These are phyloP conservation scores for Drosophila takahashii DNA, from an alignment of 1,140 invertebrate species.

Conservation along the genomic window DNA sequence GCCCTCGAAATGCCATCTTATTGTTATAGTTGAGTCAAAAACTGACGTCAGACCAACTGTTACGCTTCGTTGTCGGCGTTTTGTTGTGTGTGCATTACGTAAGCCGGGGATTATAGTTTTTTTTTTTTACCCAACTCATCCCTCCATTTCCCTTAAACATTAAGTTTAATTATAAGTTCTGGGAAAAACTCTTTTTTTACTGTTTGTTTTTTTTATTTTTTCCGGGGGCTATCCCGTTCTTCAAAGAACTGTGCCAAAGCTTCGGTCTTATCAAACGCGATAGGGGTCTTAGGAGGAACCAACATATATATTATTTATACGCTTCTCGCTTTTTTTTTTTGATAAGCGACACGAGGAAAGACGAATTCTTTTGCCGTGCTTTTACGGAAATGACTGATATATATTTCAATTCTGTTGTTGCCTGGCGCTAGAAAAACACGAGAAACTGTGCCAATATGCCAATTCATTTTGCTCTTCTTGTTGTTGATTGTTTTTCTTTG, in stretches of 20 bases:
- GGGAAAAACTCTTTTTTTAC: constrained; percentile 18
- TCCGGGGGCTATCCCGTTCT: constrained; percentile 23
- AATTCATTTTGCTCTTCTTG: constrained; percentile 31
- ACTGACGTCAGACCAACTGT: constrained; percentile 73
- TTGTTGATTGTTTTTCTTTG: constrained; percentile 3
- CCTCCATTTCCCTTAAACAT: background rate
- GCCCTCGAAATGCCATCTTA: constrained; percentile 46
- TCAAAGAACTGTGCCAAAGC: constrained; percentile 44
- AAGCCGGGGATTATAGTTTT: constrained; percentile 37
- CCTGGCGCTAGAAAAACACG: constrained; percentile 54
- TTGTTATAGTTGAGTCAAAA: constrained; percentile 26
- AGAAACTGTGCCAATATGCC: constrained; percentile 50
- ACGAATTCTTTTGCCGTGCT: constrained; percentile 19
- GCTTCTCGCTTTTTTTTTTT: constrained; percentile 6
- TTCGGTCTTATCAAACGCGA: constrained; percentile 30
- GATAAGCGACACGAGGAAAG: constrained; percentile 33
- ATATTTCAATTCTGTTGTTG: constrained; percentile 22
- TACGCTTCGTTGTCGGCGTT: constrained; percentile 58
- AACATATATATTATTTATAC: constrained; percentile 11
- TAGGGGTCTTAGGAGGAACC: constrained; percentile 1
- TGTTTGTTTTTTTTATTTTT: constrained; percentile 5
- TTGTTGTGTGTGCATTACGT: constrained; percentile 32
- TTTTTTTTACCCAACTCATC: constrained; percentile 13
- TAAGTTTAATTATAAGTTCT: constrained; percentile 21
- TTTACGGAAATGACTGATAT: constrained; percentile 32